Conservation (phyloP, 1,140 invertebrate genomes). For the Zophobas atratus region DNA sequence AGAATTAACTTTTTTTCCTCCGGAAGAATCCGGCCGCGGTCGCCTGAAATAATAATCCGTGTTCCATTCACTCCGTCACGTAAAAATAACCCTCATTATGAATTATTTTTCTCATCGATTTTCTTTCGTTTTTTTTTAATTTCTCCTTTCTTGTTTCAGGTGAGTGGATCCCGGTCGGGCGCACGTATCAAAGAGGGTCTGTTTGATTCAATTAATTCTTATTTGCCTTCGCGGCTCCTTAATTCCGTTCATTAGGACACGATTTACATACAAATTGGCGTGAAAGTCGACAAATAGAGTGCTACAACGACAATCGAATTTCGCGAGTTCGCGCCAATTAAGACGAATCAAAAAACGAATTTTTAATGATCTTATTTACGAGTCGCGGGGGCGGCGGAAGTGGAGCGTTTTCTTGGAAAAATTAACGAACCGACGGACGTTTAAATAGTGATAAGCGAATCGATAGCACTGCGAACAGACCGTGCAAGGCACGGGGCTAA, state of each 20-base stretch:
- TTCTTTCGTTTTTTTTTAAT: neutral
- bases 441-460: constrained; percentile 16
- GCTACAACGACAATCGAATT: constrained; percentile 11
- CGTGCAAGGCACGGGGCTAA: constrained; percentile 20
- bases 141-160: neutral
- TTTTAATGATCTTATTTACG: constrained; percentile 24
- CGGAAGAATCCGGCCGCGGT: constrained; percentile 9
- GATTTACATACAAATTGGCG: constrained; percentile 26
- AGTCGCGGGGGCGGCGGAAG: neutral
- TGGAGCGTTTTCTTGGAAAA: neutral
- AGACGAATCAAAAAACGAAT: constrained; percentile 13
- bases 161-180: constrained; percentile 2
- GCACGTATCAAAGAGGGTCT: constrained; percentile 1
- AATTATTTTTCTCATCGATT: too few relatives aligned
- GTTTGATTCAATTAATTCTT: constrained; percentile 30
- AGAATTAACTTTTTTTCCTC: neutral
- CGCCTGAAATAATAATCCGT: constrained; percentile 6
- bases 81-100: neutral
- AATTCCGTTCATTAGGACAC: constrained; percentile 2
- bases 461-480: constrained; percentile 3
- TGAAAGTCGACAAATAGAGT: constrained; percentile 18
- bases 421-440: constrained; percentile 3
- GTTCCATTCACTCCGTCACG: neutral
- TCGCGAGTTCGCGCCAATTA: constrained; percentile 6
- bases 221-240: constrained; percentile 22